These are phyloP conservation scores for Psammodynastes pulverulentus DNA, from an alignment of 2,113 vertebrate genomes.

Conservation along the genomic window DNA sequence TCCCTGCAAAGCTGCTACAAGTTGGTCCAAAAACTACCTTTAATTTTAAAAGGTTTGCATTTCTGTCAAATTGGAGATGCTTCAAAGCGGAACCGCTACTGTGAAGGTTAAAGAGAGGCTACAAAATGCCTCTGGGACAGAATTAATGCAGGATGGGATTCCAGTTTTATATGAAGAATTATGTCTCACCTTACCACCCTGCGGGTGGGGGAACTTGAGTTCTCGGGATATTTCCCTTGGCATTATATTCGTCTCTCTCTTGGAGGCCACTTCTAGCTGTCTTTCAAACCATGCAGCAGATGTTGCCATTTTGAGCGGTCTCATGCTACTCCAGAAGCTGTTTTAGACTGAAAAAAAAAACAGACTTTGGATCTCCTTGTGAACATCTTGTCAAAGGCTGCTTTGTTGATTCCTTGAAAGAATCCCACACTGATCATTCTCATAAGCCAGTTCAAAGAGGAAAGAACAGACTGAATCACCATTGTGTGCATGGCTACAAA, in stretches of 20 bases:
- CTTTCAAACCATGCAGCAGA: not conserved
- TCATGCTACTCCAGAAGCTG: not conserved
- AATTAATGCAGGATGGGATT: not conserved
- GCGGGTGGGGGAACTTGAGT: not conserved
- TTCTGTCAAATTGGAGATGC: not conserved
- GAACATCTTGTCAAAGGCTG: not conserved
- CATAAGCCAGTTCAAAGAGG: not conserved
- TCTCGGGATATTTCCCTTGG: not conserved
- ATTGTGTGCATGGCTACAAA: not conserved
- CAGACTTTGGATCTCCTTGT: not conserved
- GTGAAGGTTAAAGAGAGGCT: not conserved
- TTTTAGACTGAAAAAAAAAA: not conserved
- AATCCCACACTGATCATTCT: not conserved
- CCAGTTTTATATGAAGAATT: not conserved
- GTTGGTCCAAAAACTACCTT: not conserved
- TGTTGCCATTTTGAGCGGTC: not conserved
- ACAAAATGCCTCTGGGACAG: not conserved
- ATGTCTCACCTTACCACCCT: not conserved
- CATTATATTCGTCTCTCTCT: not conserved
- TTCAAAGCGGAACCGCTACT: not conserved
- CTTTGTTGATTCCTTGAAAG: not conserved
- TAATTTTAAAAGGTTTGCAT: not conserved
- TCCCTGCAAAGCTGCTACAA: not conserved
- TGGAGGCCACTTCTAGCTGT: not conserved
- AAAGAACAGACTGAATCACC: not conserved